Evolutionary conservation across 2,888 invertebrate species (phyloP).

Genomic region (Cybosia mesomella): DNA sequence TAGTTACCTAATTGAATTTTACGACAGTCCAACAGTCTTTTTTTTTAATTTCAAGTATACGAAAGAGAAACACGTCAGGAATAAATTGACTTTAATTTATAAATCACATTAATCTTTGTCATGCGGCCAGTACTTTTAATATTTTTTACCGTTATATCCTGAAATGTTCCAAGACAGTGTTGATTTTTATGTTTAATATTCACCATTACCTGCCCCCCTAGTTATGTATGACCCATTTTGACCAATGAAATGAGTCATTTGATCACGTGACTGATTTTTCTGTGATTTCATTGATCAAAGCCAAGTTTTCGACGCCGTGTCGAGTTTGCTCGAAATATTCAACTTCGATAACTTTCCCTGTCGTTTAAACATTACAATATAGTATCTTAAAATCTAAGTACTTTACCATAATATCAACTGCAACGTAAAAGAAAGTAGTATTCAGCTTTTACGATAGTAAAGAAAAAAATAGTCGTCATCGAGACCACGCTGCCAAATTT

Average conservation of each 20-base stretch:
- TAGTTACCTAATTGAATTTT: neutral
- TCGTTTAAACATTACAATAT: neutral
- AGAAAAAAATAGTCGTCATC: conserved; percentile 5
- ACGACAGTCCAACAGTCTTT: neutral
- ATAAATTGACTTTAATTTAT: neutral
- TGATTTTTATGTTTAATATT: neutral
- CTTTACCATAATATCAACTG: neutral
- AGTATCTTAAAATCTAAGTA: neutral
- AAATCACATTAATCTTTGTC: conserved; percentile 3
- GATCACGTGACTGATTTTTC: neutral
- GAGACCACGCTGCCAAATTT: conserved; percentile 22
- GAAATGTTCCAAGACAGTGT: neutral
- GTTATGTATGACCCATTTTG: neutral
- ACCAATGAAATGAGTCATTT: neutral
- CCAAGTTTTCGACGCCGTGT: neutral
- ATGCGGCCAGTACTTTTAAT: neutral
- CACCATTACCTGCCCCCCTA: neutral
- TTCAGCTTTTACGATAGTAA: conserved; percentile 1
- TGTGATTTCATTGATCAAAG: neutral
- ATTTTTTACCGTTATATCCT: neutral
- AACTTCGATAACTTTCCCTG: no score
- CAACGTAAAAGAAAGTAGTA: neutral
- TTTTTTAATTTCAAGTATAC: neutral
- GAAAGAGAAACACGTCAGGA: neutral
- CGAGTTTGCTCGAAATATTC: no score